Percentiles rank a stretch among this genome's conserved stretches.
Evolutionary conservation across 2,888 invertebrate genomes (phyloP).

Genomic region (Drosophila macrothrix): DNA sequence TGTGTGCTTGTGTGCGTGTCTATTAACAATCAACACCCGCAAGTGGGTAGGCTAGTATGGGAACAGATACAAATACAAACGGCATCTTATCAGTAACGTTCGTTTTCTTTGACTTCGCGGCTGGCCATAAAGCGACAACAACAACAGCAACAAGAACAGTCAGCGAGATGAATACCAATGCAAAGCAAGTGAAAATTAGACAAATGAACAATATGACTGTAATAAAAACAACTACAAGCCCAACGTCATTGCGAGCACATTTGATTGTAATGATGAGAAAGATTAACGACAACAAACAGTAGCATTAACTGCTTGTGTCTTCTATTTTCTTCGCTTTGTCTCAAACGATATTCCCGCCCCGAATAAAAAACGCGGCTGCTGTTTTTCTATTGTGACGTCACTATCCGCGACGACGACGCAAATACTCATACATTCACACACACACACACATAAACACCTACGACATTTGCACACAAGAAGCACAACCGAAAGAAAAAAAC

Average conservation of each 20-base stretch:
- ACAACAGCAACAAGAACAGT: constrained; percentile 34
- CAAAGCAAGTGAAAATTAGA: constrained; percentile 28
- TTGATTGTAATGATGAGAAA: constrained; percentile 4
- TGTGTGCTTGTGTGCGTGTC: constrained; percentile 23
- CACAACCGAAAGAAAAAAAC: constrained; percentile 30
- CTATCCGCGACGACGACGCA: constrained; percentile 57
- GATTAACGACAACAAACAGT: constrained; percentile 9
- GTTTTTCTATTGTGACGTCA: constrained; percentile 80
- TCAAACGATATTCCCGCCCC: constrained; percentile 18
- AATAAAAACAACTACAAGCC: constrained; percentile 22
- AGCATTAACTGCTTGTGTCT: constrained; percentile 29
- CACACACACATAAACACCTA: constrained; percentile 22
- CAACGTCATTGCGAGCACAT: constrained; percentile 44
- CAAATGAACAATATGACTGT: constrained; percentile 18
- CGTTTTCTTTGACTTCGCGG: constrained; percentile 59
- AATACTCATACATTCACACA: constrained; percentile 57
- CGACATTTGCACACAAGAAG: constrained; percentile 53
- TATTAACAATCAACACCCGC: constrained; percentile 56
- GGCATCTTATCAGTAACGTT: constrained; percentile 66
- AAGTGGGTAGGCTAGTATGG: constrained; percentile 34
- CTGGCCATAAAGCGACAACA: constrained; percentile 54
- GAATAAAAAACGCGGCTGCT: constrained; percentile 40
- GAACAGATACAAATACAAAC: constrained; percentile 31
- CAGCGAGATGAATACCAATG: constrained; percentile 60
- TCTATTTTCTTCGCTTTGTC: constrained; percentile 43